phyloP scores from a whole-genome alignment of 2,797 vertebrate species.

The Xiphorhynchus erythropygius region DNA sequence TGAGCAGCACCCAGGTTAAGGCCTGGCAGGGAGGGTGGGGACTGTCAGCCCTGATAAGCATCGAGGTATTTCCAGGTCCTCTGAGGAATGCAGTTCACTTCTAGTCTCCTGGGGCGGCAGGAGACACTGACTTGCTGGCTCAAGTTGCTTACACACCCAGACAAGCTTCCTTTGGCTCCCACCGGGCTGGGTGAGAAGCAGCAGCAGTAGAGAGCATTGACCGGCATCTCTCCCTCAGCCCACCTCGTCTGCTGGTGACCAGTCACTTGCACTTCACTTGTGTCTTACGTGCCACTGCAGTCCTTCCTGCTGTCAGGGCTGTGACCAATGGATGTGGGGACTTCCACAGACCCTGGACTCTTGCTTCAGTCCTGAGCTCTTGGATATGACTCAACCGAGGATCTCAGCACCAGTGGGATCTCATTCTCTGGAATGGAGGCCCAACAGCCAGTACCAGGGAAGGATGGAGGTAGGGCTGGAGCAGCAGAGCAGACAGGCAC shows the following conservation, averaged over 20 bases:
- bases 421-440: not conserved
- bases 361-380: not conserved
- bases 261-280: not conserved
- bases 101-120: not conserved
- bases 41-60: conserved; percentile 56
- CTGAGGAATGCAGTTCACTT: conserved; percentile 37
- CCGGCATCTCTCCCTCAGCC: not conserved
- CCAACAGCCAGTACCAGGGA: not conserved
- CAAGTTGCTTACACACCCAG: conserved; percentile 19
- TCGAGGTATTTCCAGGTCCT: conserved; percentile 58
- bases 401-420: not conserved
- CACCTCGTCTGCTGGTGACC: not conserved
- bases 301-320: not conserved
- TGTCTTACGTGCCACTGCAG: not conserved
- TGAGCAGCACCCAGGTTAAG: not conserved
- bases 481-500: not conserved
- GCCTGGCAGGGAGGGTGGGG: conserved; percentile 58
- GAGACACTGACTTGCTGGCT: conserved; percentile 34
- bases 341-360: not conserved
- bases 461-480: not conserved
- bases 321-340: fast-evolving
- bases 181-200: not conserved
- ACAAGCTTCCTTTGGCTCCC: not conserved
- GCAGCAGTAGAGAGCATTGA: not conserved
- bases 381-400: not conserved